phyloP scores from a whole-genome alignment of 64 coral and sea anemone genomes.

The Pocillopora verrucosa region DNA sequence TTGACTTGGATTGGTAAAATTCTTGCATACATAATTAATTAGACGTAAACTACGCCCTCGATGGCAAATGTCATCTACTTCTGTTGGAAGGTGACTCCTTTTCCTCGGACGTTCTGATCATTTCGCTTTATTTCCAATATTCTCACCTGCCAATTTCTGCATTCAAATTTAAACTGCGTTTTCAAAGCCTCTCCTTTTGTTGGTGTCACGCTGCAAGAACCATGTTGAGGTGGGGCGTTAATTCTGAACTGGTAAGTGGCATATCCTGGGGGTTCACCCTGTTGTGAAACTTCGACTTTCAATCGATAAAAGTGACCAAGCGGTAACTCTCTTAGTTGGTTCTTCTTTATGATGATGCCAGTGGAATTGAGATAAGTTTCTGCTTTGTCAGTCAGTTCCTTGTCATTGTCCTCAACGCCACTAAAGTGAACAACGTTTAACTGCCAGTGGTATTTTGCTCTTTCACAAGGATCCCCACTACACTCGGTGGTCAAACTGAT shows the following conservation, averaged over 20 bases:
- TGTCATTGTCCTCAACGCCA: neutral
- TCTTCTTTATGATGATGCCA: conserved; percentile 45
- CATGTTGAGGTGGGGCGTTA: conserved; percentile 48
- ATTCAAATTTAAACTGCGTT: conserved; percentile 59
- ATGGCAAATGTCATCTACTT: too few species aligned
- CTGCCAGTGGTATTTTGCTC: neutral
- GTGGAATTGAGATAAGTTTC: conserved; percentile 50
- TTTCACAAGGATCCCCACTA: neutral
- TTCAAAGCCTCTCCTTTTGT: conserved; percentile 39
- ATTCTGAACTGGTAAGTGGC: conserved; percentile 64
- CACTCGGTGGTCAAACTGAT: conserved; percentile 58
- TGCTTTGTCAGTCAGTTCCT: conserved; percentile 6
- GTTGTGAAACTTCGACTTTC: conserved; percentile 14
- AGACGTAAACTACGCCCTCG: too few species aligned
- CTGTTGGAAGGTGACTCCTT: too few species aligned
- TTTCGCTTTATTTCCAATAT: neutral
- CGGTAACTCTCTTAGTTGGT: neutral
- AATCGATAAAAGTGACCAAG: conserved; percentile 25
- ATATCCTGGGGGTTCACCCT: conserved; percentile 37
- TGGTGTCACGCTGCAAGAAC: conserved; percentile 50
- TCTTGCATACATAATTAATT: too few species aligned
- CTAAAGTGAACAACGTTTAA: neutral
- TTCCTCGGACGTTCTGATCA: too few species aligned
- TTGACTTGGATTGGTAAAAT: too few species aligned
- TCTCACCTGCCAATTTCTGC: conserved; percentile 41